Base-by-base conservation (phyloP, 2,113 vertebrate species). In the Anolis sagrei region DNA sequence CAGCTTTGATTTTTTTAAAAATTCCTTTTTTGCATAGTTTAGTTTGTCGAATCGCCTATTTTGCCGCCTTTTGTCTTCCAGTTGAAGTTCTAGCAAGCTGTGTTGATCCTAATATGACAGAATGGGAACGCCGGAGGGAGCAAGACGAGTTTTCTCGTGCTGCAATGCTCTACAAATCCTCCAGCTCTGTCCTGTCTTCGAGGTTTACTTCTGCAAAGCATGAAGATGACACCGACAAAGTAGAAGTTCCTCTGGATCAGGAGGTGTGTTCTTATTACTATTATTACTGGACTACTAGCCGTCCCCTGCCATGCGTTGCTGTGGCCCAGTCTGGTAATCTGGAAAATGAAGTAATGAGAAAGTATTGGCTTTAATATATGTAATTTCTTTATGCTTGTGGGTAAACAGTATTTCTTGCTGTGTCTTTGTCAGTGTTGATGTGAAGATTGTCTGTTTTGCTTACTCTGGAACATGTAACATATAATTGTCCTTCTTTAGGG, bases 41-140 rank as follows among this genome's bases (percentile, higher is more conserved):
- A 11, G 64, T 25, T 64, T 68, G 25, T 19, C 61, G 29, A 0
- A 61, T 5, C 25, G 6, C 54, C 82, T 87, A 77, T 87, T 18
- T 16, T 51, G 49, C 49, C 49, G 16, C 2, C 58, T 1, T 70
- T 81, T 29, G 16, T 7, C 39, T 79, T 32, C 0, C 2, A 21
- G 0, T 7, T 96, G 98, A 97, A 21, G 94, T 95, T 0, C 9
- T 98, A 94, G 97, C 98, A 16, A 93, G 54, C 1, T 97, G 96
- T 88, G 88, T 98, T 89, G 98, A 99, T 85, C 89, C 93, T 0
- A 78, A 2, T 0, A 96, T 98, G 97, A 98, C 98, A 0, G 98
- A 98, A 78, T 99, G 99, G 98, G 98, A 99, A 89, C 95, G 96
- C 48, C 95, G 97, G 66, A 93, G 98, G 0, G 98, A 99, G 73